Conservation (phyloP, 2,888 invertebrate genomes). For the Melanargia galathea region DNA sequence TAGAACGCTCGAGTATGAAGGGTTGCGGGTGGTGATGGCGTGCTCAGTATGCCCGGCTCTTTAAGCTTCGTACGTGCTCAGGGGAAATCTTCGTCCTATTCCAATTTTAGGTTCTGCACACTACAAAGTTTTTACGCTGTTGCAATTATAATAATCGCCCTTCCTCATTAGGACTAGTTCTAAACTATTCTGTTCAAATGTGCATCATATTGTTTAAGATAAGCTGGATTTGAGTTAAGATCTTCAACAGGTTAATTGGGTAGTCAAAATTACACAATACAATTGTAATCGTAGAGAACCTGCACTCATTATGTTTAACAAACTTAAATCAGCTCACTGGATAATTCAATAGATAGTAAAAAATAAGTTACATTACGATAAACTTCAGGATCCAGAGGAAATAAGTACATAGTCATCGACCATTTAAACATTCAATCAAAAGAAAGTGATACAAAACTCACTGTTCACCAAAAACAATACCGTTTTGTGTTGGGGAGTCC, state of each 20-base stretch:
- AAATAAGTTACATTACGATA: background rate
- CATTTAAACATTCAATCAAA: background rate
- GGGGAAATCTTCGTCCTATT: too few relatives aligned
- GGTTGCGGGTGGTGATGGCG: too few relatives aligned
- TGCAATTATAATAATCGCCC: too few relatives aligned
- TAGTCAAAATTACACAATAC: background rate
- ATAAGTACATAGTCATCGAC: background rate
- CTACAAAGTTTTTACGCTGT: too few relatives aligned
- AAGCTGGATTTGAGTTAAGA: background rate
- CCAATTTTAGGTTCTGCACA: too few relatives aligned
- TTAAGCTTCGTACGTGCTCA: too few relatives aligned
- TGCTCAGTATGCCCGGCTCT: too few relatives aligned
- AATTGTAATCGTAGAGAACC: background rate
- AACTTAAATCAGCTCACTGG: conserved; percentile 40
- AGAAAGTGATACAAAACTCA: conserved; percentile 26
- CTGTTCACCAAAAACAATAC: conserved; percentile 22
- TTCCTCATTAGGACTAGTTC: too few relatives aligned
- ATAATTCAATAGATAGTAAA: conserved; percentile 2
- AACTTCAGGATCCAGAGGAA: conserved; percentile 6
- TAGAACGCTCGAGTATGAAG: too few relatives aligned
- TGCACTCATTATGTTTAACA: background rate
- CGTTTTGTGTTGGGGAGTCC: conserved; percentile 13
- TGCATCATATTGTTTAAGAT: background rate
- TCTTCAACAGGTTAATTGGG: background rate
- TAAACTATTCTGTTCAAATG: too few relatives aligned